Base-by-base conservation (phyloP, 2,888 invertebrate genomes). In the Byasa hedistus region DNA sequence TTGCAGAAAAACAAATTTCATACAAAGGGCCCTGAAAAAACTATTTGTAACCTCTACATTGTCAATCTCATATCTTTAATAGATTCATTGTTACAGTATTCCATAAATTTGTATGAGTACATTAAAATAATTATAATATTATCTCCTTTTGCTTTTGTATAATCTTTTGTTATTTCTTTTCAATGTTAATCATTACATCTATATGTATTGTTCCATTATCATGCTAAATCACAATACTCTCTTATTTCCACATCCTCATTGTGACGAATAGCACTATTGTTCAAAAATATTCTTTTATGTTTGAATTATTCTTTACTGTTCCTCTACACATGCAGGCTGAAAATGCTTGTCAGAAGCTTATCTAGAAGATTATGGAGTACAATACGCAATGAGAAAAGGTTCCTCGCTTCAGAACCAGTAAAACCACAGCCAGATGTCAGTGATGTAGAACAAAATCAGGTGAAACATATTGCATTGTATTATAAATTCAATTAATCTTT, bases 341-440 rank as follows among this genome's bases (percentile, higher is more conserved):
- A 86, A 84, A 92, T 92, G 87, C 81, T 92, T 70, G 85, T 84
- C 32, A 82, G 91, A 59, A 82, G 82, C 59, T 68, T 90, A 39
- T 79, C 83, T 17, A 78, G 86, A 68, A 76, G 81, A 32, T 72
- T 92, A 52, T 89, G 90, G 89, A 85, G 80, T 67, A 75, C 81
- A 2, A 71, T 85, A 23, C 74, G 79, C 5, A 61, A 84, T 55
- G 84, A 88, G 68, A 83, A 76, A 61, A 81, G 90, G 66, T 81
- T 83, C 32, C 71, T 91, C n/a, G 82, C 89, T 4, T 81, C 91
- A 0, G 85, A 91, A 51, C 85, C 87, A 23, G 68, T 75, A 2
- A 87, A 85, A 70, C 83, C 88, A 17, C 79, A 81, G 60, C 75
- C 81, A 24, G 76, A 79, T 36, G 17, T 66, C 60, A 77, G 74